phyloP scores from a whole-genome alignment of 2,888 invertebrate species.

The Lordiphosa andalusiaca region DNA sequence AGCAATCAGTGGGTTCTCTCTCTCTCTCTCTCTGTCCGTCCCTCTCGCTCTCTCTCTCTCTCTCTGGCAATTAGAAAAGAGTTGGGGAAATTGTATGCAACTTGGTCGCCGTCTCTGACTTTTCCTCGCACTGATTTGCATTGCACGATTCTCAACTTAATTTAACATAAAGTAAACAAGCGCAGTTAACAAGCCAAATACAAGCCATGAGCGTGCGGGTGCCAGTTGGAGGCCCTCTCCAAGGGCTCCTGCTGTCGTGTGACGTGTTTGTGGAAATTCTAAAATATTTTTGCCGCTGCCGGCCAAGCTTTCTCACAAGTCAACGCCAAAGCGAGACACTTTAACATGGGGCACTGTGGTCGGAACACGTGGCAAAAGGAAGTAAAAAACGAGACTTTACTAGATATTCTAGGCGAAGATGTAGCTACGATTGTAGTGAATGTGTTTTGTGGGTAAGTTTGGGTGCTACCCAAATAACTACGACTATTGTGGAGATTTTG shows the following conservation, averaged over 20 bases:
- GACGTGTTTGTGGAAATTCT: constrained; percentile 66
- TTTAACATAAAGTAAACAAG: constrained; percentile 78
- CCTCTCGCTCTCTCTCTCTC: constrained; percentile 5
- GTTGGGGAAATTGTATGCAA: constrained; percentile 70
- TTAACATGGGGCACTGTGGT: constrained; percentile 38
- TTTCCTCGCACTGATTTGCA: constrained; percentile 71
- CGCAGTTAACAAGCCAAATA: constrained; percentile 76
- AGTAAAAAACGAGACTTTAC: neutral
- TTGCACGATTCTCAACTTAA: constrained; percentile 78
- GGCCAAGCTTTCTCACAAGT: constrained; percentile 60
- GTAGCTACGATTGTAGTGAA: too few relatives aligned
- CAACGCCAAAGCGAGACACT: constrained; percentile 68
- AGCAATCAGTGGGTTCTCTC: constrained; percentile 58
- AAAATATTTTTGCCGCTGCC: constrained; percentile 54
- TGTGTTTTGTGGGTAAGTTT: too few relatives aligned
- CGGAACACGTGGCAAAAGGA: too few relatives aligned
- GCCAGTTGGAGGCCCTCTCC: constrained; percentile 34
- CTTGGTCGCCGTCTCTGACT: constrained; percentile 34
- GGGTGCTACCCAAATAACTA: too few relatives aligned
- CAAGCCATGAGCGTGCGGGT: constrained; percentile 72
- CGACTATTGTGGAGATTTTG: too few relatives aligned
- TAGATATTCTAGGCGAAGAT: too few relatives aligned
- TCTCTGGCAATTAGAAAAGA: constrained; percentile 69
- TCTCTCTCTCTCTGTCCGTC: constrained; percentile 28
- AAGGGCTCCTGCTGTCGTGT: constrained; percentile 47